Conservation (phyloP, 2,888 invertebrate genomes). For the Muschampia plurimacula region DNA sequence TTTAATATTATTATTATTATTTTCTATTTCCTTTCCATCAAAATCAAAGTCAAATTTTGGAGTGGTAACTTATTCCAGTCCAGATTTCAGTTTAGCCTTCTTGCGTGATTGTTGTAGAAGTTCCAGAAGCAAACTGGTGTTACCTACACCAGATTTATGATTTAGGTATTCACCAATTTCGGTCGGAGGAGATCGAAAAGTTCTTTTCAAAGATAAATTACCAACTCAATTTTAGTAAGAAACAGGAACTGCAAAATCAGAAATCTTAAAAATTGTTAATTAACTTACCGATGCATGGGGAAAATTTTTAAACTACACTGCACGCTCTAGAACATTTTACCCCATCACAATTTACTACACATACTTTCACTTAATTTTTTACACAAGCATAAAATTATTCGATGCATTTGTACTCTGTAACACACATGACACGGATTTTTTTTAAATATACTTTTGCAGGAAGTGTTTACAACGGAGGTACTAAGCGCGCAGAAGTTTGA, state of each 20-base stretch:
- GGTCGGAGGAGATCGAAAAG: too few species aligned
- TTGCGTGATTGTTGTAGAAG: too few species aligned
- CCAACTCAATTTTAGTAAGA: too few species aligned
- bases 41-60: too few species aligned
- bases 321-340: neutral
- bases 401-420: neutral
- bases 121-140: too few species aligned
- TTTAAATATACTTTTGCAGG: neutral
- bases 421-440: neutral
- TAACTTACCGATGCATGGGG: constrained; percentile 30
- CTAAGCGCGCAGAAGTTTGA: constrained; percentile 2
- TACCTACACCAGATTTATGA: too few species aligned
- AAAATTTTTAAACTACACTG: constrained; percentile 3
- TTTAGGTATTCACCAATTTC: too few species aligned
- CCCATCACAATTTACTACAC: neutral
- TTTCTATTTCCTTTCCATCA: too few species aligned
- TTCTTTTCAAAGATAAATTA: too few species aligned
- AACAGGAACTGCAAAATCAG: neutral
- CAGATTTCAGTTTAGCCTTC: too few species aligned
- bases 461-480: constrained; percentile 1
- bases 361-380: constrained; percentile 27
- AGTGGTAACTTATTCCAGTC: too few species aligned
- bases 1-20: too few species aligned
- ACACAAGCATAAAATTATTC: constrained; percentile 1
- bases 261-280: neutral